These are phyloP conservation scores for Hylomyscus alleni DNA, from an alignment of 2,797 vertebrate species.

Conservation along the genomic window DNA sequence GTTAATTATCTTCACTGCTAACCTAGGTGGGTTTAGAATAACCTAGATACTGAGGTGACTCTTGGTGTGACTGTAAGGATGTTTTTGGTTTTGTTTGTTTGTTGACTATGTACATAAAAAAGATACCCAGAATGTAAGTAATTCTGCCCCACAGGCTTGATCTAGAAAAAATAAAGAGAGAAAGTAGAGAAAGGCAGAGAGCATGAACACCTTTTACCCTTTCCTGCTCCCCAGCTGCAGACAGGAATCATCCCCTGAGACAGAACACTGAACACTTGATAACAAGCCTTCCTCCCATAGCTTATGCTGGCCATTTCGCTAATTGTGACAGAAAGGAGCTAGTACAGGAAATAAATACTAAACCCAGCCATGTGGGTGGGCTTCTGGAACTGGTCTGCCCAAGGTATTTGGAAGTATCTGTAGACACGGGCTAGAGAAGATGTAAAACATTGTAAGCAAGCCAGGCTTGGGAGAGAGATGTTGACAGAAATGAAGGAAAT, in stretches of 20 bases:
- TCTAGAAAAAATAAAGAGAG: background rate
- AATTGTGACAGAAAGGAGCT: background rate
- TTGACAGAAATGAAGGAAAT: background rate
- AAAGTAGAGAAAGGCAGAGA: background rate
- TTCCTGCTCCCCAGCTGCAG: background rate
- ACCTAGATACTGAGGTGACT: background rate
- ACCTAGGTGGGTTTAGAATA: background rate
- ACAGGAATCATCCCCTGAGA: background rate
- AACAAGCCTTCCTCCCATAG: no score
- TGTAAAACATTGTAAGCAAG: background rate
- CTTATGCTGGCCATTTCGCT: background rate
- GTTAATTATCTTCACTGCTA: background rate
- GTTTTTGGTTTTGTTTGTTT: background rate
- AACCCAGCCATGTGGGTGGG: no score
- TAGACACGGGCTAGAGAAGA: background rate
- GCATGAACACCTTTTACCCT: background rate
- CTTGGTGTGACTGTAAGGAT: no score
- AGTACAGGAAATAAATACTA: background rate
- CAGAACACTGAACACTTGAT: background rate
- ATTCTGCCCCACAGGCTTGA: background rate
- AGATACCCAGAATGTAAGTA: background rate
- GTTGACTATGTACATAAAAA: background rate
- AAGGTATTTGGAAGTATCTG: background rate
- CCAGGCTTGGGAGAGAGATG: background rate
- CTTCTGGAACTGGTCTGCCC: no score